Conservation (phyloP, 2,888 invertebrate species). For the Saturnia pavonia region DNA sequence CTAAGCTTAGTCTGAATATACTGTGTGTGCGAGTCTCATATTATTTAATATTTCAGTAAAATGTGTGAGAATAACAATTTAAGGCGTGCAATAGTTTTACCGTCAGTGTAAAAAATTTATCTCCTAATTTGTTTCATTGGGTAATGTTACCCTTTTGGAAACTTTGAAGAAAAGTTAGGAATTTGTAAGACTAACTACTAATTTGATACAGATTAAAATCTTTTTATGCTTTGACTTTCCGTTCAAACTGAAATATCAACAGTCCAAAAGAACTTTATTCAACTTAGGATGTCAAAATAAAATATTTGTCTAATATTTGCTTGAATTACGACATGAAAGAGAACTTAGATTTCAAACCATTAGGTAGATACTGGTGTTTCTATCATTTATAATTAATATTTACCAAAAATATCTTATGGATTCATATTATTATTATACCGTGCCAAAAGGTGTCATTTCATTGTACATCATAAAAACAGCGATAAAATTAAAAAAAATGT, state of each 20-base stretch:
- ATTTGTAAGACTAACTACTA: background rate
- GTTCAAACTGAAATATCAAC: background rate
- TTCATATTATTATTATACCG: background rate
- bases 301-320: background rate
- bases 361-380: too few species aligned
- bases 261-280: background rate
- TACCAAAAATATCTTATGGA: background rate
- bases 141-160: background rate
- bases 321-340: background rate
- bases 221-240: background rate
- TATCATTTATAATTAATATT: background rate
- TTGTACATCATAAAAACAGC: background rate
- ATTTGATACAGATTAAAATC: background rate
- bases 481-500: slow-evolving; percentile 1
- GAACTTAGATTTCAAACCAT: background rate
- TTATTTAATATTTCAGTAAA: background rate
- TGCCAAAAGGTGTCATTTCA: background rate
- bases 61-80: background rate
- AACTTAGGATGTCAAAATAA: background rate
- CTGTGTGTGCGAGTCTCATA: background rate
- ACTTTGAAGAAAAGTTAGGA: background rate
- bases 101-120: background rate
- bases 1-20: background rate
- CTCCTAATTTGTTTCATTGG: background rate
- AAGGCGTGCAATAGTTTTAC: background rate